Base-by-base conservation (phyloP, 2,888 invertebrate genomes). In the Dorcus parallelipipedus region DNA sequence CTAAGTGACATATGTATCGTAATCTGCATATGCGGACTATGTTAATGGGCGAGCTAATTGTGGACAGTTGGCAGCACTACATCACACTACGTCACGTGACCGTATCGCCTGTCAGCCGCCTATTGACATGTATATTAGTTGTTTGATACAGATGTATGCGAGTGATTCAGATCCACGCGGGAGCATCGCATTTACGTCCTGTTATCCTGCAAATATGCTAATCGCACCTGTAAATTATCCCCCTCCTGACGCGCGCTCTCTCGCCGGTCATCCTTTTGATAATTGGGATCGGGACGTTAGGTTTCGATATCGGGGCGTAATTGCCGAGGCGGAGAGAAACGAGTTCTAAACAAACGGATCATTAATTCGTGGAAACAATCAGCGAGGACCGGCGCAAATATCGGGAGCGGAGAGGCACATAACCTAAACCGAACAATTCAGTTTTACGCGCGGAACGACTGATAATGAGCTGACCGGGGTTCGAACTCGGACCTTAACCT, bases 21-120 rank as follows among this genome's bases (percentile, higher is more conserved):
- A 69, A 73, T 74, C 67, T 71, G 68, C 73, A 71, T 71, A 72
- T 68, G 69, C 65, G 68, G 68, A 71, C 70, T 73, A 74, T 72
- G 74, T 72, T 76, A 76, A 76, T 74, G 72, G 71, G 64, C 63
- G 62, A 65, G 67, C 72, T 76, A 75, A 75, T 73, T 74, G 74
- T 71, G 71, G 74, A 73, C 73, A 74, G 75, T 73, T 67, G 72
- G 69, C 65, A 64, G 70, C 67, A 67, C 62, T 68, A 67, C 58
- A 69, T 69, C 69, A 69, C 64, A 53, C 60, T 59, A 64, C 60
- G 59, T 64, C 64, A 64, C 63, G 61, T 57, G 63, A 60, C 59
- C 62, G 64, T 68, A 70, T 69, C 66, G 71, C 67, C 65, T 67
- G 70, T 68, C 69, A 63, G 63, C 64, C 61, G 63, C 65, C 72